Percentiles rank a stretch among this genome's conserved stretches.
phyloP scores from a whole-genome alignment of 2,888 invertebrate genomes.

The Eumacrocentrus americanus region DNA sequence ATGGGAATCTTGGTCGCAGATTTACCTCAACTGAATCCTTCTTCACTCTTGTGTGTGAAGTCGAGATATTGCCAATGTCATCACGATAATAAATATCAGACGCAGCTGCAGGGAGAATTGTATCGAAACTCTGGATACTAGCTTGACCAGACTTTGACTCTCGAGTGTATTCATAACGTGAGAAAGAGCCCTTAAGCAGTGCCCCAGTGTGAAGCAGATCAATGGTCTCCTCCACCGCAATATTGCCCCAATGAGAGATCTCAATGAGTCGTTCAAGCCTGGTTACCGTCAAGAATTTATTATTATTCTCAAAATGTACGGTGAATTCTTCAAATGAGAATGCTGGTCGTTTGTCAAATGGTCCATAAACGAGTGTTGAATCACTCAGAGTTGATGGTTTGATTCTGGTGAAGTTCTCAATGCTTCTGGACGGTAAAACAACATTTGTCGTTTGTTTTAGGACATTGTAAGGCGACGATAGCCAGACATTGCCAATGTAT shows the following conservation, averaged over 20 bases:
- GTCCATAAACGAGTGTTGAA: slow-evolving; percentile 85
- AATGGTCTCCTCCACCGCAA: slow-evolving; percentile 94
- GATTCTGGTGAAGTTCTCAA: slow-evolving; percentile 82
- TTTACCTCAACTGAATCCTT: slow-evolving; percentile 95
- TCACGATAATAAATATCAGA: slow-evolving; percentile 97
- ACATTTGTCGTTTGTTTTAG: slow-evolving; percentile 82
- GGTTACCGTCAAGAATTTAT: slow-evolving; percentile 94
- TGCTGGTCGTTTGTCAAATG: slow-evolving; percentile 77
- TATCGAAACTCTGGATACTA: slow-evolving; percentile 91
- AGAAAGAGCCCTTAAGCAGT: slow-evolving; percentile 85
- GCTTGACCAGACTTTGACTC: slow-evolving; percentile 87
- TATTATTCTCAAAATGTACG: slow-evolving; percentile 95
- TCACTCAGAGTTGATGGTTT: slow-evolving; percentile 83
- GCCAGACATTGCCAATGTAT: slow-evolving; percentile 83
- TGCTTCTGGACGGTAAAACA: slow-evolving; percentile 75
- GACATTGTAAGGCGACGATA: slow-evolving; percentile 83
- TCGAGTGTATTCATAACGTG: slow-evolving; percentile 96
- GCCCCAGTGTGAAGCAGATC: slow-evolving; percentile 94
- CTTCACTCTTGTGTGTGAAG: slow-evolving; percentile 86
- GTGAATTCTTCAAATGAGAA: slow-evolving; percentile 70
- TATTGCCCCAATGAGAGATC: slow-evolving; percentile 99
- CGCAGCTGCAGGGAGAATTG: slow-evolving; percentile 83
- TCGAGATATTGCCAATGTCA: slow-evolving; percentile 98
- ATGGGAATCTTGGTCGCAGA: slow-evolving; percentile 93
- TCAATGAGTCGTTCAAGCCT: slow-evolving; percentile 86